Conservation (phyloP, 2,797 vertebrate species). For the Vireo griseus region DNA sequence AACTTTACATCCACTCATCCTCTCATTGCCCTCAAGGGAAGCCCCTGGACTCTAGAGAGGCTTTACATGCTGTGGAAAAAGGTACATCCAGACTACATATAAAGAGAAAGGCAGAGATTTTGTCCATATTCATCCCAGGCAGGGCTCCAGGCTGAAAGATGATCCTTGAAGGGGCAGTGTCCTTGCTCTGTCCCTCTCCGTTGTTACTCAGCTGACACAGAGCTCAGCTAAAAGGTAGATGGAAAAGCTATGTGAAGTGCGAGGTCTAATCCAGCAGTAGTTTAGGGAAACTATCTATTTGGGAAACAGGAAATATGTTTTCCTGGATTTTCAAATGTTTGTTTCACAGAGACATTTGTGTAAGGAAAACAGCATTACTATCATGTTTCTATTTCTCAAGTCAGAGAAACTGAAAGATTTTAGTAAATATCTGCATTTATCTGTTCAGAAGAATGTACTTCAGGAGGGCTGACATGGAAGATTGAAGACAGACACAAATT, state of each 20-base stretch:
- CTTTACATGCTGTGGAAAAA: not conserved
- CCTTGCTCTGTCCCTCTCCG: not conserved
- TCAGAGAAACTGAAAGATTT: not conserved
- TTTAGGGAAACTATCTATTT: not conserved
- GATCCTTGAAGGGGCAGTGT: not conserved
- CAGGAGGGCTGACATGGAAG: not conserved
- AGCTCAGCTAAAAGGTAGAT: not conserved
- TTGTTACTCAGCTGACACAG: not conserved
- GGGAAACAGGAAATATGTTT: not conserved
- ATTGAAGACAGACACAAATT: not conserved
- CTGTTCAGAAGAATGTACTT: not conserved
- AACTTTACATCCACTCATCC: not conserved
- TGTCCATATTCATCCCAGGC: not conserved
- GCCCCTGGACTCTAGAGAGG: not conserved
- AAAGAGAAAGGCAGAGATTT: not conserved
- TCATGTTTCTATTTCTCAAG: not conserved
- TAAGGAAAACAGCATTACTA: not conserved
- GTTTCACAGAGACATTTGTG: not conserved
- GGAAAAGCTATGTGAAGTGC: not conserved
- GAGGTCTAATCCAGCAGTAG: not conserved
- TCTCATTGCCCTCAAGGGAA: not conserved
- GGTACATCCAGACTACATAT: rapidly evolving
- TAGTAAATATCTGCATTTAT: not conserved
- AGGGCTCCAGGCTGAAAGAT: not conserved
- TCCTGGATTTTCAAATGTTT: not conserved